These are phyloP conservation scores for Cydia pomonella DNA, from an alignment of 1,140 invertebrate genomes.

Conservation along the genomic window DNA sequence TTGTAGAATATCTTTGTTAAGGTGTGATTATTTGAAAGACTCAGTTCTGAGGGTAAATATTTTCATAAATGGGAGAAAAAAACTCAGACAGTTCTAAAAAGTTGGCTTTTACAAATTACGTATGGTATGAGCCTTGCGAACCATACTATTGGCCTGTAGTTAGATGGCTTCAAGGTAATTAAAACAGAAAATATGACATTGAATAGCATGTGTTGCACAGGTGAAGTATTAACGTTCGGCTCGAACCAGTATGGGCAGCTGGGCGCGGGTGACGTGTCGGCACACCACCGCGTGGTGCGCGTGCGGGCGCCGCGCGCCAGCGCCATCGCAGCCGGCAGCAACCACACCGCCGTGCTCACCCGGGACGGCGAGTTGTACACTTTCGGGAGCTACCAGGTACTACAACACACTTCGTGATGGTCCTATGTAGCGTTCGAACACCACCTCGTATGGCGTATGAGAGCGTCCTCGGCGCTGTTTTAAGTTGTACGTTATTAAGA, in stretches of 20 bases:
- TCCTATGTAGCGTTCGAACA: background rate
- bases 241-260: constrained; percentile 97
- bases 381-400: constrained; percentile 94
- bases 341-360: constrained; percentile 96
- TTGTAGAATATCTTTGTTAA: no score
- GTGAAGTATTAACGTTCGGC: constrained; percentile 92
- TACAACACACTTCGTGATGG: background rate
- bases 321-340: constrained; percentile 95
- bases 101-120: no score
- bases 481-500: no score
- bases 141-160: no score
- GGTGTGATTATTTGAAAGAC: no score
- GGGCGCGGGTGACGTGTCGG: constrained; percentile 91
- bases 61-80: no score
- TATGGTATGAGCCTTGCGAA: no score
- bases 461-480: no score
- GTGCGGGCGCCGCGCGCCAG: constrained; percentile 87
- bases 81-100: no score
- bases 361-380: constrained; percentile 95
- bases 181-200: background rate
- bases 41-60: no score
- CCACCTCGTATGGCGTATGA: no score
- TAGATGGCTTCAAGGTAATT: background rate
- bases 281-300: constrained; percentile 87
- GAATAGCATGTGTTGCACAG: constrained; percentile 37